phyloP scores from a whole-genome alignment of 2,113 vertebrate species.

The Pedetes capensis region DNA sequence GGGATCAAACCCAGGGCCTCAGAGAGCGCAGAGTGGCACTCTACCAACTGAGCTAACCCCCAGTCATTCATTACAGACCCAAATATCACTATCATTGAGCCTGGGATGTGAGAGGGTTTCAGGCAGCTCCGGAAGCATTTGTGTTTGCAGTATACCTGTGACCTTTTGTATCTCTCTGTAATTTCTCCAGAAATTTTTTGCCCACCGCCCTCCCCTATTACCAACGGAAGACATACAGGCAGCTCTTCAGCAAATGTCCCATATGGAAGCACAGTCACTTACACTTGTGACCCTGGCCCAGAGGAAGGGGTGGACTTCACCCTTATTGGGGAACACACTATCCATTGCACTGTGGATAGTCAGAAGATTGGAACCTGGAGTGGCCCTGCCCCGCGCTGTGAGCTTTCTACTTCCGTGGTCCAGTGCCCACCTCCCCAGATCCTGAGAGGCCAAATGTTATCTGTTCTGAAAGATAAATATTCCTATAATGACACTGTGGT shows the following conservation, averaged over 20 bases:
- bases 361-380: slow-evolving; percentile 62
- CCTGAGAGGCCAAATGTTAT: slow-evolving; percentile 27
- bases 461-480: slow-evolving; percentile 45
- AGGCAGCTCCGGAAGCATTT: not conserved
- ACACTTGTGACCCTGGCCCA: slow-evolving; percentile 54
- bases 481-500: slow-evolving; percentile 65
- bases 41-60: too few relatives aligned
- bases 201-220: slow-evolving; percentile 43
- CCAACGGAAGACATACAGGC: slow-evolving; percentile 56
- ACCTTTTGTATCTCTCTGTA: not conserved
- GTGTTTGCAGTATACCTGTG: not conserved
- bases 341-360: not conserved
- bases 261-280: slow-evolving; percentile 61
- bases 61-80: not conserved
- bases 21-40: too few relatives aligned
- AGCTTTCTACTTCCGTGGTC: slow-evolving; percentile 61
- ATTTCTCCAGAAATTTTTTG: slow-evolving; percentile 69
- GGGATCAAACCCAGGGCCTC: too few relatives aligned
- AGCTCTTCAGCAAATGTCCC: not conserved
- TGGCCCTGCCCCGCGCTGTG: slow-evolving; percentile 45
- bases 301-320: slow-evolving; percentile 61
- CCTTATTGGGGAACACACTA: slow-evolving; percentile 54
- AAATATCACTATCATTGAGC: not conserved
- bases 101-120: not conserved
- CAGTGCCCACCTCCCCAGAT: slow-evolving; percentile 69